Conservation (phyloP, 1,140 invertebrate genomes). For the Atta colombica region DNA sequence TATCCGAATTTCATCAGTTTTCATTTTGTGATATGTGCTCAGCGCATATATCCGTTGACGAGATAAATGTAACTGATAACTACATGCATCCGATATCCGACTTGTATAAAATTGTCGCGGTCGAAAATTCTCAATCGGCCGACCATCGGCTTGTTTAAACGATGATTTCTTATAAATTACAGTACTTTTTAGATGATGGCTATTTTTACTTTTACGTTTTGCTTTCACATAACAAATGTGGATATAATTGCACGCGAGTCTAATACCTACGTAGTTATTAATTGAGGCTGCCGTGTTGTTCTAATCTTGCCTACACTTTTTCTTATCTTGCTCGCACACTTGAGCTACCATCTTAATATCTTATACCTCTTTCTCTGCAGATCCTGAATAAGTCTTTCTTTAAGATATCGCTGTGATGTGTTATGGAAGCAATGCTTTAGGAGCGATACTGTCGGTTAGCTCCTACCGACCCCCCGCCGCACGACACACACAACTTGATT, state of each 20-base stretch:
- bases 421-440: slow-evolving; percentile 78
- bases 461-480: slow-evolving; percentile 76
- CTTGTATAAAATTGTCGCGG: slow-evolving; percentile 70
- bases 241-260: slow-evolving; percentile 83
- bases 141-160: neutral
- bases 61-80: slow-evolving; percentile 68
- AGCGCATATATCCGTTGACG: slow-evolving; percentile 57
- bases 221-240: slow-evolving; percentile 77
- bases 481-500: slow-evolving; percentile 80
- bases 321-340: neutral
- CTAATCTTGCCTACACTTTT: neutral
- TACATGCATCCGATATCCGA: slow-evolving; percentile 63
- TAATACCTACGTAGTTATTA: slow-evolving; percentile 82
- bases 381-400: slow-evolving; percentile 43
- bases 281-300: slow-evolving; percentile 77
- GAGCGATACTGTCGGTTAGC: slow-evolving; percentile 78
- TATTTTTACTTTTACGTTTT: slow-evolving; percentile 46
- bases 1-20: slow-evolving; percentile 80
- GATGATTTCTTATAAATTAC: neutral
- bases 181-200: neutral
- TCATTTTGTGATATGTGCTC: slow-evolving; percentile 73
- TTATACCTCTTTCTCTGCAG: neutral
- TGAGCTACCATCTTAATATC: neutral
- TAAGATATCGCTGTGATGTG: slow-evolving; percentile 66
- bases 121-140: slow-evolving; percentile 35